Conservation (phyloP, 2,888 invertebrate species). For the Phengaris alcon region DNA sequence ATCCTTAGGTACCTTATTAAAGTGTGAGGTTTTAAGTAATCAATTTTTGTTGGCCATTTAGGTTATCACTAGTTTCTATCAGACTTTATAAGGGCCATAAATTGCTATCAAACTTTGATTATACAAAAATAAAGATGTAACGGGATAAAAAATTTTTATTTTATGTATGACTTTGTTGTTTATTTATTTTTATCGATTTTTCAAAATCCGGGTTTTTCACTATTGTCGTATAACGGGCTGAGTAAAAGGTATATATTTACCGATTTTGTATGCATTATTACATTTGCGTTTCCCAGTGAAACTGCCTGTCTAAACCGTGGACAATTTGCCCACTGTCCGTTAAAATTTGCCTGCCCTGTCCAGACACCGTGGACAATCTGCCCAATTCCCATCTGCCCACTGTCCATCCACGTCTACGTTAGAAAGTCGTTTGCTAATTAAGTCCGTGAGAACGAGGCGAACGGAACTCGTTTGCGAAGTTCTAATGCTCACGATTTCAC, state of each 20-base stretch:
- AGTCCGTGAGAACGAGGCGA: constrained; percentile 25
- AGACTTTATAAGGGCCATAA: too few species aligned
- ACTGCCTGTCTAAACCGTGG: neutral
- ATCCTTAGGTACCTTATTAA: neutral
- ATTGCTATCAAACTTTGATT: too few species aligned
- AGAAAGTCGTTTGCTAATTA: constrained; percentile 23
- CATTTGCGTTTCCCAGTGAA: constrained; percentile 1
- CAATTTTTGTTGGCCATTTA: too few species aligned
- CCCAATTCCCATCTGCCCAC: neutral
- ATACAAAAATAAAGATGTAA: too few species aligned
- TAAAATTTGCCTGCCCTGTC: too few species aligned
- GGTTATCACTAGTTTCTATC: too few species aligned
- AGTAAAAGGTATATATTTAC: neutral
- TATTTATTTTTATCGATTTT: too few species aligned
- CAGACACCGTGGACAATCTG: constrained; percentile 4
- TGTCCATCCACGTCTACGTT: constrained; percentile 10
- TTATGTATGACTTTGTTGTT: too few species aligned
- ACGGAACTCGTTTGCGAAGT: constrained; percentile 9
- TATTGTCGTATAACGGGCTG: neutral
- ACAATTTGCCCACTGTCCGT: too few species aligned
- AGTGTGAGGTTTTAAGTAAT: too few species aligned
- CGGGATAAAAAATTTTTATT: too few species aligned
- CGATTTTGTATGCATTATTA: constrained; percentile 1
- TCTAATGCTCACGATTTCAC: constrained; percentile 3
- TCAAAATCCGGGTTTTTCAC: neutral